Percentiles rank a stretch among this genome's conserved stretches.
These are phyloP conservation scores for Linyphia triangularis DNA, from an alignment of 2,888 invertebrate genomes.

Conservation along the genomic window DNA sequence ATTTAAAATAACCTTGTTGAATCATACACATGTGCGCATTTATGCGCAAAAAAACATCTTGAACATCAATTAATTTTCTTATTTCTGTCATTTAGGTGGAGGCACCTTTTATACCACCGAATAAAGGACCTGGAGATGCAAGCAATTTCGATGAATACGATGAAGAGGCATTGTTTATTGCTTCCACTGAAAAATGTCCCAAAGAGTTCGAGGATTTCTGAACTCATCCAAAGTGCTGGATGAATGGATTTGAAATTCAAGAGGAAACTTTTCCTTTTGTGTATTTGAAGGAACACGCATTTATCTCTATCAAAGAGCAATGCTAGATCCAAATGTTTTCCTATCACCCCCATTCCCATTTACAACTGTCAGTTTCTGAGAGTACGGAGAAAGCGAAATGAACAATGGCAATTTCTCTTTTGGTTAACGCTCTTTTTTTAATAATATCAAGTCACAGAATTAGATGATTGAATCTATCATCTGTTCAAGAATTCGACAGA, in stretches of 20 bases:
- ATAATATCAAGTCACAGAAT: too few species aligned
- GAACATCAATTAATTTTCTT: too few species aligned
- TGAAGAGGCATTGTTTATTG: conserved; percentile 76
- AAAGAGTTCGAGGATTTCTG: conserved; percentile 77
- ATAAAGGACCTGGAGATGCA: conserved; percentile 77
- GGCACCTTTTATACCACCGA: conserved; percentile 77
- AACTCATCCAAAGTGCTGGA: conserved; percentile 14
- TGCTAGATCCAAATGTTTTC: conserved; percentile 24
- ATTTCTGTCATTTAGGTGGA: conserved; percentile 64
- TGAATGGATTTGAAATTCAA: conserved; percentile 28
- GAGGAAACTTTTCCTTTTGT: conserved; percentile 48
- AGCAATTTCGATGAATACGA: conserved; percentile 78
- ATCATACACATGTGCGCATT: too few species aligned
- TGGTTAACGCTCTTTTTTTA: too few species aligned
- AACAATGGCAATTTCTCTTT: too few species aligned
- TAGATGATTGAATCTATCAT: too few species aligned
- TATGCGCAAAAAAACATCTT: too few species aligned
- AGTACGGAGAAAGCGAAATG: background rate
- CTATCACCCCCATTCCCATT: background rate
- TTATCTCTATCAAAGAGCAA: conserved; percentile 1
- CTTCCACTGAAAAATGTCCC: conserved; percentile 76
- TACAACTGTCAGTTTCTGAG: too few species aligned
- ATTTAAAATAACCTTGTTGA: too few species aligned
- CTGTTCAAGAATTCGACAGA: too few species aligned
- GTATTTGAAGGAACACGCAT: background rate